phyloP scores from a whole-genome alignment of 1,140 invertebrate genomes.

The Aphelinus atriplicis region DNA sequence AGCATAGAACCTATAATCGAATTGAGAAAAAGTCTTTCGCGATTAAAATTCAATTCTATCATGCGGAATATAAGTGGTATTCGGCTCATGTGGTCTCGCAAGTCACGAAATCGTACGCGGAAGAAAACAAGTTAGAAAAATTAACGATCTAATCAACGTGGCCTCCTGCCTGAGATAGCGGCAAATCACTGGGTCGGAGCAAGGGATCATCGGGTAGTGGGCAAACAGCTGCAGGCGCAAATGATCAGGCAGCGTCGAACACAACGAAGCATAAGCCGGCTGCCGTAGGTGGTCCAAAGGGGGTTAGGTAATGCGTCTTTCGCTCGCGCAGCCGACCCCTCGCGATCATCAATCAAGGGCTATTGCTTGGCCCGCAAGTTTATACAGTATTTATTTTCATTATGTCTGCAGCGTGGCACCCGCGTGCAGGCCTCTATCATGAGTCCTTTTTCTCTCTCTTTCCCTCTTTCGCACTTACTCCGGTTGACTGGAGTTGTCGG shows the following conservation, averaged over 20 bases:
- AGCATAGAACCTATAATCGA: too few relatives aligned
- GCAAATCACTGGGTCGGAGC: background rate
- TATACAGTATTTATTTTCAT: constrained; percentile 68
- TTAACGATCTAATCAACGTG: background rate
- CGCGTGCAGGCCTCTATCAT: constrained; percentile 2
- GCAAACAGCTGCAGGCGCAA: constrained; percentile 23
- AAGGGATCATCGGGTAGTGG: background rate
- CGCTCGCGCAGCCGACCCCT: constrained; percentile 12
- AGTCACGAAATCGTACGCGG: too few relatives aligned
- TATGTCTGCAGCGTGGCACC: constrained; percentile 42
- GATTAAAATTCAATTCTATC: too few relatives aligned
- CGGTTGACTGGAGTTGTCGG: too few relatives aligned
- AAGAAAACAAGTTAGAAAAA: background rate
- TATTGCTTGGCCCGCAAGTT: constrained; percentile 58
- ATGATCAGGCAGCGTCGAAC: background rate
- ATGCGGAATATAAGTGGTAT: too few relatives aligned
- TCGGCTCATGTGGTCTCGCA: too few relatives aligned
- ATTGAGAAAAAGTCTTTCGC: too few relatives aligned
- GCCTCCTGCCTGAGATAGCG: background rate
- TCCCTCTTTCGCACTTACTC: background rate
- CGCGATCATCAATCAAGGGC: constrained; percentile 64
- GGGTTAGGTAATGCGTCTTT: constrained; percentile 63
- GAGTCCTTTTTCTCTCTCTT: constrained; percentile 17
- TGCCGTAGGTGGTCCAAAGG: constrained; percentile 58
- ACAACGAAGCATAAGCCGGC: constrained; percentile 29